These are phyloP conservation scores for Chrysolina oricalcia DNA, from an alignment of 2,888 invertebrate genomes.

Conservation along the genomic window DNA sequence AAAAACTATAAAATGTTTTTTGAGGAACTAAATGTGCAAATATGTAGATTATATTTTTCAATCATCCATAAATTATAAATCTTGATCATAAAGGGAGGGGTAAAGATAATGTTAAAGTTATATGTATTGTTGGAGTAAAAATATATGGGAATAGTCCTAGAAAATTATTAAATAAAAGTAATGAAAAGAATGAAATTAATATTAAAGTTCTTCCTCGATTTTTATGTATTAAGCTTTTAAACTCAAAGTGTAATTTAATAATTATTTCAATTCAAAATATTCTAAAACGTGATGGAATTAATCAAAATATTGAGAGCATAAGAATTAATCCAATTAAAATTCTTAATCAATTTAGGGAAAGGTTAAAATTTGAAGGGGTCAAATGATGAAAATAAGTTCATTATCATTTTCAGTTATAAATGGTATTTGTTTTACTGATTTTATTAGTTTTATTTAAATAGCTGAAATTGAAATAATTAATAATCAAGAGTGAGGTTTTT, in stretches of 20 bases:
- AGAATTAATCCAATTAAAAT: conserved; percentile 73
- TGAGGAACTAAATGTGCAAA: conserved; percentile 81
- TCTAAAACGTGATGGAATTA: no score
- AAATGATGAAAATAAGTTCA: conserved; percentile 80
- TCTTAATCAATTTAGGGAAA: conserved; percentile 78
- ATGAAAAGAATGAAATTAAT: no score
- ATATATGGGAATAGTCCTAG: conserved; percentile 84
- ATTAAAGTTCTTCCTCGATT: no score
- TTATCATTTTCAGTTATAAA: conserved; percentile 78
- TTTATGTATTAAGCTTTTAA: conserved; percentile 73
- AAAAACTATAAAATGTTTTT: no score
- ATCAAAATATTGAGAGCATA: conserved; percentile 74
- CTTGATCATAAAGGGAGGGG: conserved; percentile 78
- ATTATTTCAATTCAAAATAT: conserved; percentile 73
- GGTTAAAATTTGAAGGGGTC: conserved; percentile 75
- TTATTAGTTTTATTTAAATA: conserved; percentile 38
- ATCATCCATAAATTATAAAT: conserved; percentile 80
- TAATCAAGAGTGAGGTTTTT: no score
- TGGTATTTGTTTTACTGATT: conserved; percentile 63
- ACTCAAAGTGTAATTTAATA: conserved; percentile 74
- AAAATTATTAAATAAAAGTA: no score
- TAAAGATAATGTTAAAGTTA: conserved; percentile 75
- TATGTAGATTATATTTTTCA: conserved; percentile 78
- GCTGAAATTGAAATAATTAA: conserved; percentile 72
- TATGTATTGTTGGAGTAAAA: conserved; percentile 80